These are phyloP conservation scores for Dinoponera quadriceps DNA, from an alignment of 1,140 invertebrate species.

Conservation along the genomic window DNA sequence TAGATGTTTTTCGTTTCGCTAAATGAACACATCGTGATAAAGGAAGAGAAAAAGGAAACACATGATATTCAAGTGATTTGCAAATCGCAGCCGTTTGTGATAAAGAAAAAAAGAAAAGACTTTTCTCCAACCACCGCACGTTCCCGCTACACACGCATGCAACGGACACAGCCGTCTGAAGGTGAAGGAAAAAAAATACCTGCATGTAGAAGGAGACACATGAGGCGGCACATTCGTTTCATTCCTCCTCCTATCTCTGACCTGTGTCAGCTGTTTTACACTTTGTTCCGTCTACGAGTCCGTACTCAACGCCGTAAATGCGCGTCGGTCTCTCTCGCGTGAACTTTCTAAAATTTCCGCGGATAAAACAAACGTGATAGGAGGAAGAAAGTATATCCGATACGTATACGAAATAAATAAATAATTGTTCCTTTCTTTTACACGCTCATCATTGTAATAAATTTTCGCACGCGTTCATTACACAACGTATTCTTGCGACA, in stretches of 20 bases:
- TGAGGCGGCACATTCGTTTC: neutral
- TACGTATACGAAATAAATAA: neutral
- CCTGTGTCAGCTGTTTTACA: neutral
- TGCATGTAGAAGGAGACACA: neutral
- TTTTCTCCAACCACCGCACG: neutral
- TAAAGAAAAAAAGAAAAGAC: slow-evolving; percentile 4
- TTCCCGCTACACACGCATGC: neutral
- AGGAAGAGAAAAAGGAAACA: neutral
- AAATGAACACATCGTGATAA: neutral
- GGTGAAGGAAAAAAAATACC: neutral
- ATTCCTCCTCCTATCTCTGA: neutral
- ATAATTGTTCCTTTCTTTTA: neutral
- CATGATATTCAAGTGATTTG: neutral
- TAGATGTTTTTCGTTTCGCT: neutral
- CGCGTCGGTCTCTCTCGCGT: neutral
- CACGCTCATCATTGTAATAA: neutral
- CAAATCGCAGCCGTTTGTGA: neutral
- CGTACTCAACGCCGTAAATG: neutral
- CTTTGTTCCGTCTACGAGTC: neutral
- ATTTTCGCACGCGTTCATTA: no score
- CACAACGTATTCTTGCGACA: no score
- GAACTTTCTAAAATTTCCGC: slow-evolving; percentile 12
- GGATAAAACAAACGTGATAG: neutral
- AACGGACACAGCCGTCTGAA: neutral
- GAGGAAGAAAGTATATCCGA: neutral